These are phyloP conservation scores for Drosophila nigromelanica DNA, from an alignment of 1,140 invertebrate species.

Conservation along the genomic window DNA sequence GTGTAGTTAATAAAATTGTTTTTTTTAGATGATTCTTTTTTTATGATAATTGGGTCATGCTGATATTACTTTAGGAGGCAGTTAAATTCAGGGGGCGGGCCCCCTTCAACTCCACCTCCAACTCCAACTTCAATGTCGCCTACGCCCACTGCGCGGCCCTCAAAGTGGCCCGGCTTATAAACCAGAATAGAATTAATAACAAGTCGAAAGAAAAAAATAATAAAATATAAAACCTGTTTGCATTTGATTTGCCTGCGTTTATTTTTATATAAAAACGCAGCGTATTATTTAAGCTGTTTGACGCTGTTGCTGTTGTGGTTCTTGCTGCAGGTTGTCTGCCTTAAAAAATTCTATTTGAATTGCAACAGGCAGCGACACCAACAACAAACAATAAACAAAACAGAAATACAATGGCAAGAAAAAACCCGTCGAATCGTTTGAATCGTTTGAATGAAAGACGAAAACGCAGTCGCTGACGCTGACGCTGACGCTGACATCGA, in stretches of 20 bases:
- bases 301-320: conserved; percentile 15
- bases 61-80: conserved; percentile 46
- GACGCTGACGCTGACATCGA: neutral
- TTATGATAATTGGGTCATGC: conserved; percentile 60
- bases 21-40: conserved; percentile 12
- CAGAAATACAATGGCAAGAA: conserved; percentile 32
- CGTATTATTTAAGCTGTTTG: conserved; percentile 13
- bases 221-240: conserved; percentile 57
- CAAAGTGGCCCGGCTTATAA: conserved; percentile 36
- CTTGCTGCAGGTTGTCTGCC: conserved; percentile 39
- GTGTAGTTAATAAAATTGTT: conserved; percentile 23
- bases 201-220: neutral
- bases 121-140: neutral
- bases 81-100: conserved; percentile 46
- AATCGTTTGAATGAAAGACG: conserved; percentile 72
- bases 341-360: conserved; percentile 74
- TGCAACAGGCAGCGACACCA: conserved; percentile 69
- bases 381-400: conserved; percentile 46
- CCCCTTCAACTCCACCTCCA: neutral
- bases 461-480: neutral
- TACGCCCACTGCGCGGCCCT: conserved; percentile 1
- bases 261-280: conserved; percentile 49
- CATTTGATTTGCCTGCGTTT: conserved; percentile 59
- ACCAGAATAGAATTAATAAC: conserved; percentile 32
- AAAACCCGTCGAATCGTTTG: conserved; percentile 53